Evolutionary conservation across 2,888 invertebrate species (phyloP).

Genomic region (Dorcus hopei): DNA sequence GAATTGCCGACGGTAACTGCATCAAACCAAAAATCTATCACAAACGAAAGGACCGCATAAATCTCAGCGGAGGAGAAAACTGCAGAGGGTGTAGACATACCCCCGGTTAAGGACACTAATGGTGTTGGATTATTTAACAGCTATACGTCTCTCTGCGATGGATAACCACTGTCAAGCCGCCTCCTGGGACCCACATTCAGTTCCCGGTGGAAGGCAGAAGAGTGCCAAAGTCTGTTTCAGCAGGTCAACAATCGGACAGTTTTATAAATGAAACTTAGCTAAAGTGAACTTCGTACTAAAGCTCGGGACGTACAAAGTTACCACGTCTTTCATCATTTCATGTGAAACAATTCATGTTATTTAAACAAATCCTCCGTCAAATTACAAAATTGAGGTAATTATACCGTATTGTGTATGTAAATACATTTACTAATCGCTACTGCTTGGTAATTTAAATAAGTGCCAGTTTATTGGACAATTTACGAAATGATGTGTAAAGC

Average conservation of each 20-base stretch:
- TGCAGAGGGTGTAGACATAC: conserved; percentile 26
- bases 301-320: too few relatives aligned
- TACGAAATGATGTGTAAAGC: too few relatives aligned
- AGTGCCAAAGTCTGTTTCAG: conserved; percentile 20
- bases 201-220: conserved; percentile 14
- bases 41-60: conserved; percentile 22
- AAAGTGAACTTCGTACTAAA: neutral
- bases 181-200: conserved; percentile 19
- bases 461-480: too few relatives aligned
- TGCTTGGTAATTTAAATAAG: too few relatives aligned
- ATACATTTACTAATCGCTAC: too few relatives aligned
- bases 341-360: too few relatives aligned
- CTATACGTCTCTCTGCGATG: conserved; percentile 45
- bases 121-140: conserved; percentile 51
- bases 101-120: conserved; percentile 43
- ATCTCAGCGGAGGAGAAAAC: conserved; percentile 38
- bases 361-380: too few relatives aligned
- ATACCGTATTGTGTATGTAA: too few relatives aligned
- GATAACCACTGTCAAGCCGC: conserved; percentile 46
- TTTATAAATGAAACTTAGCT: neutral
- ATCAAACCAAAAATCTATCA: conserved; percentile 5
- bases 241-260: conserved; percentile 12
- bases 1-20: neutral
- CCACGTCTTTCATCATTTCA: too few relatives aligned
- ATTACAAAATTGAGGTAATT: too few relatives aligned